Evolutionary conservation across 2,888 invertebrate genomes (phyloP), one percentile per base, ranked within the genome.

Genomic region (Drosophila nr. perissopoda): DNA sequence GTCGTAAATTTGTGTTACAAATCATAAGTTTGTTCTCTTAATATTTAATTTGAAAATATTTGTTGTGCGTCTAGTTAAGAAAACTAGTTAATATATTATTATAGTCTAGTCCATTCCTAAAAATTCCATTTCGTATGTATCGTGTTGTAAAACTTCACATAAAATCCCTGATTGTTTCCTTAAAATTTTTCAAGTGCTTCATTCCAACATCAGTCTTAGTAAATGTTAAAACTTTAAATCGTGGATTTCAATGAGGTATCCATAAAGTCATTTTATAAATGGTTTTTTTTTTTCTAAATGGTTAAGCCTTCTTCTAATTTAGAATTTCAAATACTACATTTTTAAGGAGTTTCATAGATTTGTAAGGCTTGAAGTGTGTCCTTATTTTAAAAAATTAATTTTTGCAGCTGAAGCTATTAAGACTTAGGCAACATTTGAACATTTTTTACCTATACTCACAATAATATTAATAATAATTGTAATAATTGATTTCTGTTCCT

Each of bases 341-440:
- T 2, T 0, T n/a, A 11, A 42, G 0, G n/a, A n/a, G 11, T 42
- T 42, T n/a, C 3, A 1, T 42, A 1, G n/a, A 11, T 6, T 38
- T 38, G 18, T 18, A 18, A 18, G 4, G 18, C 18, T 38, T 36
- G 2, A 36, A 38, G 8, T 18, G 38, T 38, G 18, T 18, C 18
- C 4, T 38, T 8, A 6, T 21, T 21, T 13, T 1, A 0, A 16
- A 16, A 36, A 2, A 36, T 36, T 13, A 2, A 1, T 5, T 13
- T 34, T 34, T 36, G 16, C 7, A 6, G 0, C 36, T 36, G 16
- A 36, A 36, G 34, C 33, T 36, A 5, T 36, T 36, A 36, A 36
- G 13, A 36, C 4, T 10, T 31, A 10, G 33, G 10, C 10, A 8
- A 31, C 8, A 16, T 16, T 36, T 16, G 16, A 16, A 36, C 0